Conservation (phyloP, 2,888 invertebrate genomes). For the Carpatolechia fugitivella region DNA sequence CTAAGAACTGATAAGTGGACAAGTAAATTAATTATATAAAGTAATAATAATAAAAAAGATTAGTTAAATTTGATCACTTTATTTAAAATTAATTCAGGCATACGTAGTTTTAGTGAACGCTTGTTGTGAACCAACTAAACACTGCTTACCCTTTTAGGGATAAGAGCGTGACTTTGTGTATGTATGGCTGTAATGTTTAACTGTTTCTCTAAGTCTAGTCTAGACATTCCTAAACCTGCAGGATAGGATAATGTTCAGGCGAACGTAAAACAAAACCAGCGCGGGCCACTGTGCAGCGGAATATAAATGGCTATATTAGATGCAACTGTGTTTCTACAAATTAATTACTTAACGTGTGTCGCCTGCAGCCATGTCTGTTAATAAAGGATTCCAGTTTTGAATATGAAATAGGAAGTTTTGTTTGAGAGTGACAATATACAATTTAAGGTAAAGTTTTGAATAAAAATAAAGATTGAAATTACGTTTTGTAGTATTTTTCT, state of each 20-base stretch:
- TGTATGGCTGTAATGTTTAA: too few species aligned
- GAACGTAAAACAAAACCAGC: constrained; percentile 41
- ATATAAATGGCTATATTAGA: constrained; percentile 56
- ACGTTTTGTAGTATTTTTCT: background rate
- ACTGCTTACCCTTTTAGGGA: too few species aligned
- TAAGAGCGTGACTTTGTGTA: too few species aligned
- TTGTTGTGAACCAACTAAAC: too few species aligned
- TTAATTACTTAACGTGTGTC: constrained; percentile 46
- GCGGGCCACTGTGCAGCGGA: constrained; percentile 36
- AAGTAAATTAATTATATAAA: too few species aligned
- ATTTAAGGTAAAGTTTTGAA: background rate
- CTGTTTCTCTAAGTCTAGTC: constrained; percentile 13
- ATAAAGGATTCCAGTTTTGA: constrained; percentile 3
- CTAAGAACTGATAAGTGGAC: too few species aligned
- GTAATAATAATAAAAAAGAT: too few species aligned
- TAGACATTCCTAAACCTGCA: constrained; percentile 38
- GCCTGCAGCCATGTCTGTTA: constrained; percentile 12
- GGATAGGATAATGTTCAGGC: constrained; percentile 30
- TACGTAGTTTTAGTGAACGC: too few species aligned
- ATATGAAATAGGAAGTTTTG: background rate
- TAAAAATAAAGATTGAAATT: too few species aligned
- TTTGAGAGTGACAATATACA: background rate
- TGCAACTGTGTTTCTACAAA: constrained; percentile 43
- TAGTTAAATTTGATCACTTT: too few species aligned
- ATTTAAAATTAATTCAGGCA: too few species aligned